phyloP scores from a whole-genome alignment of 2,888 invertebrate genomes.

The Timema cristinae region DNA sequence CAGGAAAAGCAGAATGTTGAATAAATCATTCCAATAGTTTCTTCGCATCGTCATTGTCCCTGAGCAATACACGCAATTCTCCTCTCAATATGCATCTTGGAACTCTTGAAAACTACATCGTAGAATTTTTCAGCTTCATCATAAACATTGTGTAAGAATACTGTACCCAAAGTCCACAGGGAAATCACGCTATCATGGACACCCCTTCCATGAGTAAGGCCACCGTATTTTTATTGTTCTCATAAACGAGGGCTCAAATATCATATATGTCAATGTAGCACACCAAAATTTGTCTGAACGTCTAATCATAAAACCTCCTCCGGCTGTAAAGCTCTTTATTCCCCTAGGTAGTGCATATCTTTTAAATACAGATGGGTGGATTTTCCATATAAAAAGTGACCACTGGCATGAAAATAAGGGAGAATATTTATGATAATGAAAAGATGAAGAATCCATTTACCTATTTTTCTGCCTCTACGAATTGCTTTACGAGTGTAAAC shows the following conservation, averaged over 20 bases:
- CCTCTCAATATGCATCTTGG: no score
- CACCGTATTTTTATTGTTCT: conserved; percentile 15
- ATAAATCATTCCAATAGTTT: no score
- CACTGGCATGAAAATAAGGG: conserved; percentile 28
- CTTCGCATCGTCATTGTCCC: no score
- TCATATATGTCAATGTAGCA: conserved; percentile 15
- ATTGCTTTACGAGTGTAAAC: conserved; percentile 20
- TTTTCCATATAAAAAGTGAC: conserved; percentile 32
- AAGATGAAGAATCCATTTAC: conserved; percentile 28
- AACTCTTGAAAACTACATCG: no score
- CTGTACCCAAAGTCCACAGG: neutral
- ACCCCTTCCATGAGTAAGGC: neutral
- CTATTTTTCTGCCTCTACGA: conserved; percentile 20
- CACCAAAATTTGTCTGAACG: conserved; percentile 15
- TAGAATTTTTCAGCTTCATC: no score
- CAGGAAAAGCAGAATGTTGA: no score
- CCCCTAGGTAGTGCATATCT: conserved; percentile 25
- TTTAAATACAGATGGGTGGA: conserved; percentile 30
- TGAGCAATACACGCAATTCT: no score
- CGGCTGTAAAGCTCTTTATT: conserved; percentile 15
- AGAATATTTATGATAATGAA: conserved; percentile 25
- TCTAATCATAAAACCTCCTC: conserved; percentile 13
- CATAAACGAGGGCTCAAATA: conserved; percentile 19
- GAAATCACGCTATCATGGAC: neutral
- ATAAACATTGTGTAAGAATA: neutral